Evolutionary conservation across 2,797 vertebrate species (phyloP).

Genomic region (Sebastes steindachneri): DNA sequence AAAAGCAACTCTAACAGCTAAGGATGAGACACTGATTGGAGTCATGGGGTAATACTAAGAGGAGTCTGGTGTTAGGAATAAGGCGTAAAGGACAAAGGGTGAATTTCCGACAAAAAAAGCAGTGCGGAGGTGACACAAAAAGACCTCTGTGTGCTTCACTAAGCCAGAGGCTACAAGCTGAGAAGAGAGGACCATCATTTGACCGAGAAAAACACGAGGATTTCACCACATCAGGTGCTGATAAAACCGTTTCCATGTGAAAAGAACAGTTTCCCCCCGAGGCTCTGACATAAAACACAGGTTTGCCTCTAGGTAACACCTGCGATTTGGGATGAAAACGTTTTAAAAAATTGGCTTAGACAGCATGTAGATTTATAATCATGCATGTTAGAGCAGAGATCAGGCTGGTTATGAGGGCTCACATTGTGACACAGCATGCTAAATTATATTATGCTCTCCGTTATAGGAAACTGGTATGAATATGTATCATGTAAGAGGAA

Average conservation of each 20-base stretch:
- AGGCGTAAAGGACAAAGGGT: slow-evolving; percentile 48
- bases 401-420: not conserved
- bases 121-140: slow-evolving; percentile 64
- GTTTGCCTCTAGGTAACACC: slow-evolving; percentile 39
- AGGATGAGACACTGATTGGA: slow-evolving; percentile 44
- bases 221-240: slow-evolving; percentile 63
- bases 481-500: not conserved
- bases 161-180: slow-evolving; percentile 55
- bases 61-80: slow-evolving; percentile 22
- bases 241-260: slow-evolving; percentile 52
- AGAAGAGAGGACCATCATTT: slow-evolving; percentile 39
- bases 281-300: slow-evolving; percentile 47
- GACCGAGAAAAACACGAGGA: slow-evolving; percentile 71
- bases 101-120: slow-evolving; percentile 48
- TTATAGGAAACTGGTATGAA: not conserved
- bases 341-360: not conserved
- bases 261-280: slow-evolving; percentile 58
- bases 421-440: not conserved
- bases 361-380: not conserved
- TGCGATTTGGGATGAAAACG: slow-evolving; percentile 22
- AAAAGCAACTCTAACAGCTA: not conserved
- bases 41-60: slow-evolving; percentile 53
- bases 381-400: not conserved
- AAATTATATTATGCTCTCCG: slow-evolving; percentile 2
- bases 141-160: slow-evolving; percentile 59